Evolutionary conservation across 2,888 invertebrate genomes (phyloP), one percentile per base, ranked within the genome.

Genomic region (Coelogynopora nodosa): DNA sequence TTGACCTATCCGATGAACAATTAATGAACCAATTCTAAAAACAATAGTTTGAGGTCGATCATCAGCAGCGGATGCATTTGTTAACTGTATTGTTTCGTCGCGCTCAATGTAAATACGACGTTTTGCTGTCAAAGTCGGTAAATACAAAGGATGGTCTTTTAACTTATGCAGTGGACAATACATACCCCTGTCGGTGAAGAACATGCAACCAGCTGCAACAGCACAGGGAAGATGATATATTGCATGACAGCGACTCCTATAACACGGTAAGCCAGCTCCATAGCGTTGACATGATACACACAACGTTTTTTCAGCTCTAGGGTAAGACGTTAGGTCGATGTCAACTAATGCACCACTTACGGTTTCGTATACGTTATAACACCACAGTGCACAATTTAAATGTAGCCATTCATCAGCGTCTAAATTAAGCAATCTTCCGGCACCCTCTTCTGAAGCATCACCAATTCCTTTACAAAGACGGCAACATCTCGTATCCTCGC

Each of bases 391-490:
- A 92, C 99, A 99, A 92, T 99, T 99, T 30, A 99, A 93, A 92
- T 99, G 99, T 84, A 97, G 96, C 98, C 98, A 99, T 91, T 97
- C 95, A 92, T 97, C 96, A 18, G 97, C 96, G 91, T 98, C 98
- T 90, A 96, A 95, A 92, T 98, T 98, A 23, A 99, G 93, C 84
- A 99, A 93, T 87, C 99, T 93, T 0, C 96, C 96, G 2, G 97
- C 95, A 0, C 97, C 97, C 90, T 97, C 96, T 0, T 96, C 95
- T 0, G 95, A 95, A 0, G 96, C 96, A 92, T 98, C 98, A 0
- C 97, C 97, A 26, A 85, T 67, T 27, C 67, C 67, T 26, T 67
- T 67, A 67, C 85, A 85, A 26, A 85, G 30, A 0, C 67, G 27
- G 67, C 85, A 85, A 29, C 0, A 74, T 26, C 85, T 27, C 10